These are phyloP conservation scores for Hycleus cichorii DNA, from an alignment of 1,140 invertebrate species.

Conservation along the genomic window DNA sequence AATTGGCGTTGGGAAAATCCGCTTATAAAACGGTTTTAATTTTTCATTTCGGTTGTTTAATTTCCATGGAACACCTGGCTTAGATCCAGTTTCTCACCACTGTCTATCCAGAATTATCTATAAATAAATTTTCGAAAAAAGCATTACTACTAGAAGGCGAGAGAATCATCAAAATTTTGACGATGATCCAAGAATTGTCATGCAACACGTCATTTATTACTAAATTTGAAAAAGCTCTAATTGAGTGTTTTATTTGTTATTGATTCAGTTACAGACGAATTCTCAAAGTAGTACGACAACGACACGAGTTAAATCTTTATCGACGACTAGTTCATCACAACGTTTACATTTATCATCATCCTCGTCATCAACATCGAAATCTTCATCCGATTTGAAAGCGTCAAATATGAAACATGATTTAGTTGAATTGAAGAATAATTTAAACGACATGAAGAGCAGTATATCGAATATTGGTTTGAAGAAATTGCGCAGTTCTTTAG, in stretches of 20 bases:
- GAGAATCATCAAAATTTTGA: no score
- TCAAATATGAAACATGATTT: conserved; percentile 67
- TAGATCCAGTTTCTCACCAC: no score
- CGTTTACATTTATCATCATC: conserved; percentile 42
- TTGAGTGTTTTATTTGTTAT: conserved; percentile 14
- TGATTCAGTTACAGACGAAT: conserved; percentile 36
- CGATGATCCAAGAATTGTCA: background rate
- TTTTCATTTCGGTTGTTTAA: no score
- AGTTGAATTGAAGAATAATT: conserved; percentile 64
- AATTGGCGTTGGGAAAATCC: no score
- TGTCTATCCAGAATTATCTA: no score
- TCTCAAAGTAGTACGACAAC: conserved; percentile 37
- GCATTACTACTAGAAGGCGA: no score
- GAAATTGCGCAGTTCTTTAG: conserved; percentile 55
- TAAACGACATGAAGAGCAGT: conserved; percentile 68
- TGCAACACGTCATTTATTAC: background rate
- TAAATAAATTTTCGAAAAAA: no score
- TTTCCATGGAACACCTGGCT: no score
- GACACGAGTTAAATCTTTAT: conserved; percentile 31
- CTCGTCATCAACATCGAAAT: conserved; percentile 20
- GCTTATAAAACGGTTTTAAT: no score
- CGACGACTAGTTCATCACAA: conserved; percentile 27
- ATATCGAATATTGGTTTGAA: conserved; percentile 33
- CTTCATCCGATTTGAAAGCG: conserved; percentile 55
- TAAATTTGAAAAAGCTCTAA: background rate